phyloP scores from a whole-genome alignment of 2,113 vertebrate species.

The Crotalus tigris region DNA sequence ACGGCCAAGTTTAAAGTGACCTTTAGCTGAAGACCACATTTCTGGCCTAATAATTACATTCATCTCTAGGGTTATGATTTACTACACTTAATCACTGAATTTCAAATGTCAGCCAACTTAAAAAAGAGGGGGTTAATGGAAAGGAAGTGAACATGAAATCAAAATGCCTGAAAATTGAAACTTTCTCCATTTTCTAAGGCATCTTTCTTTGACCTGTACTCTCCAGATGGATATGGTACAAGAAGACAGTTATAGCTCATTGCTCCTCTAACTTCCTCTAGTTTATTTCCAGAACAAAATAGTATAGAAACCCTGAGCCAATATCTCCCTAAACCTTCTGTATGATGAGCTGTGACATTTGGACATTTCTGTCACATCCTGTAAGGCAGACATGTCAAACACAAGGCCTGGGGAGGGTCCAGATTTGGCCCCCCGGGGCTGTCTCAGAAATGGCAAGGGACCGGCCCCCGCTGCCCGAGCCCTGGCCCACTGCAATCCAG shows the following conservation, averaged over 20 bases:
- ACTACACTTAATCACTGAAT: slow-evolving; percentile 5
- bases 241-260: neutral
- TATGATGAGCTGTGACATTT: neutral
- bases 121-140: neutral
- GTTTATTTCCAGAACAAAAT: neutral
- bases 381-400: neutral
- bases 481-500: no score
- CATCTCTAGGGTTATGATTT: neutral
- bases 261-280: neutral
- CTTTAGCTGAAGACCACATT: neutral
- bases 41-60: neutral
- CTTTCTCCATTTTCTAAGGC: neutral
- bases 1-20: neutral
- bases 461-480: no score
- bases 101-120: neutral
- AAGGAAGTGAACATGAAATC: neutral
- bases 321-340: neutral
- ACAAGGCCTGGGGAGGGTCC: no score
- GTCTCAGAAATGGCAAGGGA: no score
- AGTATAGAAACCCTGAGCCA: neutral
- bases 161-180: neutral
- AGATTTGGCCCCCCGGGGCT: no score
- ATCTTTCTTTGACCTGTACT: neutral
- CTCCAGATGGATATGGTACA: neutral
- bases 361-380: neutral